Evolutionary conservation across 2,797 vertebrate genomes (phyloP), one percentile per base, ranked within the genome.

Genomic region (Anabas testudineus): DNA sequence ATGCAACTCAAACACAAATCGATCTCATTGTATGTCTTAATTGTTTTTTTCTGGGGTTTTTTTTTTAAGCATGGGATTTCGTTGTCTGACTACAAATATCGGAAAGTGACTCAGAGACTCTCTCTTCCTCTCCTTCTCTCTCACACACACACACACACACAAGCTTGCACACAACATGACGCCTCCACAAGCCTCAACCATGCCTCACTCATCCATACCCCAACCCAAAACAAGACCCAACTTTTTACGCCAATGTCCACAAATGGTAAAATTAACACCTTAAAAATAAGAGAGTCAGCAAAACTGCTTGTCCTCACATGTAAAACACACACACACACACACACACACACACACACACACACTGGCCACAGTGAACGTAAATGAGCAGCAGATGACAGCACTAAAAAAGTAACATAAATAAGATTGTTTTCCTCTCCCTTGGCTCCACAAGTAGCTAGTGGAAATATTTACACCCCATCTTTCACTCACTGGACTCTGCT

Each of bases 381-480:
- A 88, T 81, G 41, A 66, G 58, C 53, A 84, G 54, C 83, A 85
- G 78, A 88, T 90, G 87, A 86, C 59, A 72, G 26, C 37, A 72
- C 48, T 55, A 54, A 73, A 75, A 71, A 46, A 65, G 57, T 43
- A 82, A 84, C 76, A 78, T 67, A 75, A 83, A 84, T 82, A 71
- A 51, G 47, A 72, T 71, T 73, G 56, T 82, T 80, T 79, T 71
- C 62, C 43, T 79, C 65, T 76, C 70, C 54, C 70, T 47, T 74
- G 85, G 67, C 80, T 81, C 84, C 82, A 82, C 81, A 85, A 90
- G 87, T 87, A 90, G 82, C 86, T 42, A 71, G 57, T 74, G 81
- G 87, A 91, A 91, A 91, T 88, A 85, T 91, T 91, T 90, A 90
- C 71, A 59, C 58, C 82, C 70, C 54, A 48, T 90, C 78, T 76